Conservation (phyloP, 2,888 invertebrate genomes). For the Mycalesis mineus region DNA sequence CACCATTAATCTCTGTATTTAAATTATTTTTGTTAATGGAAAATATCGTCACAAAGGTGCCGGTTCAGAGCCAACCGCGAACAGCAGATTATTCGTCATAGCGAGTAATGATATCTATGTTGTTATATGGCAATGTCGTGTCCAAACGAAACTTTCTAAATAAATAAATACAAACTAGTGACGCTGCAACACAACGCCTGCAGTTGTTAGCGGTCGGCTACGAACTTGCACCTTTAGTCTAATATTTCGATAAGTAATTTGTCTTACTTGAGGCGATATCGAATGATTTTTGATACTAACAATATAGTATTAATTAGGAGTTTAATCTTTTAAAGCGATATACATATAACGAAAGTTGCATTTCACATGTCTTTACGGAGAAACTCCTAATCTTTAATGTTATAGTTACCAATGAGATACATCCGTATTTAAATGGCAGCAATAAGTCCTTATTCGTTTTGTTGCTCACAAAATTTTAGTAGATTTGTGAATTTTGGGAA, state of each 20-base stretch:
- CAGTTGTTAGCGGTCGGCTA: too few species aligned
- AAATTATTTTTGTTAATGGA: neutral
- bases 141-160: too few species aligned
- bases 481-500: neutral
- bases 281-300: neutral
- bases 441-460: neutral
- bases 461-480: neutral
- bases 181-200: too few species aligned
- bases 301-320: neutral
- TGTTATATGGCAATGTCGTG: too few species aligned
- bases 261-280: neutral
- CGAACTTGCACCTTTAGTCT: too few species aligned
- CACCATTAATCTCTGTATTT: neutral
- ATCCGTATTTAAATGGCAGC: slow-evolving; percentile 7
- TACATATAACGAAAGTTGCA: neutral
- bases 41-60: neutral
- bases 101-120: too few species aligned
- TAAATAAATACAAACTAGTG: too few species aligned
- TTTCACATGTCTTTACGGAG: neutral
- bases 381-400: neutral
- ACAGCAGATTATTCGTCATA: too few species aligned
- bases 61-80: too few species aligned
- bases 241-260: slow-evolving; percentile 6
- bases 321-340: neutral
- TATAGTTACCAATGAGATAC: slow-evolving; percentile 3